phyloP scores from a whole-genome alignment of 1,140 invertebrate genomes.

The Camponotus pennsylvanicus region DNA sequence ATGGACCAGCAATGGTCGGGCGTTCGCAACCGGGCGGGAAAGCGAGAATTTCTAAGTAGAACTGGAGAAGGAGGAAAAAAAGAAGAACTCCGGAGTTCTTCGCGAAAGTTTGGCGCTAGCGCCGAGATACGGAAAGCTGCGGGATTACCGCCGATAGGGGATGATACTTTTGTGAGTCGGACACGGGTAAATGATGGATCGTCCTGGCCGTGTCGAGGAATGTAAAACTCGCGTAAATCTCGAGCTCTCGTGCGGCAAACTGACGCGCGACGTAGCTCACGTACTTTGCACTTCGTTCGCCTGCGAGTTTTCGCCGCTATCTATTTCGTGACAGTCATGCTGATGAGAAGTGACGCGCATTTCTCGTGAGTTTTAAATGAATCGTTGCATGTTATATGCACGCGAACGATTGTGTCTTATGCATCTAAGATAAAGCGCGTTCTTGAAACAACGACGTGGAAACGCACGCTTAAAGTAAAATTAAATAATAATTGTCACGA shows the following conservation, averaged over 20 bases:
- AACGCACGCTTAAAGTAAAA: not conserved
- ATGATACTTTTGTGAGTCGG: conserved; percentile 81
- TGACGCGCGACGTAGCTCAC: conserved; percentile 50
- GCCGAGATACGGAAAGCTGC: conserved; percentile 73
- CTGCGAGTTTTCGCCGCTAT: conserved; percentile 50
- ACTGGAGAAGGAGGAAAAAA: conserved; percentile 14
- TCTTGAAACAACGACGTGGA: not conserved
- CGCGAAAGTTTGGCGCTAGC: conserved; percentile 75
- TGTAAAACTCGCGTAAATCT: conserved; percentile 83
- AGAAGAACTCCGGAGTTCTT: conserved; percentile 74
- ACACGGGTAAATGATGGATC: conserved; percentile 84
- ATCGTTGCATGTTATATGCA: conserved; percentile 1
- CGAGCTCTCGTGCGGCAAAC: conserved; percentile 67
- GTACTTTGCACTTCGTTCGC: conserved; percentile 72
- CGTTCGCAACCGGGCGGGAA: conserved; percentile 27
- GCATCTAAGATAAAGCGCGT: not conserved
- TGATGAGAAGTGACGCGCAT: conserved; percentile 48
- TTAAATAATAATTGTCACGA: not conserved
- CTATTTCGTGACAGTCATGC: conserved; percentile 55
- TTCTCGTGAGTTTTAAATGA: conserved; percentile 17
- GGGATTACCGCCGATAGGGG: conserved; percentile 77
- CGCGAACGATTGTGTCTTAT: not conserved
- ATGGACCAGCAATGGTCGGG: not conserved
- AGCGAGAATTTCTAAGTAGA: conserved; percentile 19
- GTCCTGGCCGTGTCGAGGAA: conserved; percentile 73